Conservation (phyloP, 2,113 vertebrate genomes). For the Hippocampus comes region DNA sequence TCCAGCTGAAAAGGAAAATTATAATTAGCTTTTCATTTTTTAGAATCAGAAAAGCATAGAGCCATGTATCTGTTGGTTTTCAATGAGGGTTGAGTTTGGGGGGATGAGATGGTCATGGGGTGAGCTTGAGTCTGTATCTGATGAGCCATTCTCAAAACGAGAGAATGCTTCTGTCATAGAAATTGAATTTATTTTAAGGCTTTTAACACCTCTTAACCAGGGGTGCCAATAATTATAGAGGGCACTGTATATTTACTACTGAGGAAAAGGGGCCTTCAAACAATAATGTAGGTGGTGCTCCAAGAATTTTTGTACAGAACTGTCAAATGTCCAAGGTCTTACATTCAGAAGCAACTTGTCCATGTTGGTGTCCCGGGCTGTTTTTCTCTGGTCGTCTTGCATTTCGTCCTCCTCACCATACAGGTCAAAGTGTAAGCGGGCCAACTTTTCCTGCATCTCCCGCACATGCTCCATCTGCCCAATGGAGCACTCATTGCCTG, state of each 20-base stretch:
- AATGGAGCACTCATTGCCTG: constrained; percentile 96
- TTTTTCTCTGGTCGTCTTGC: constrained; percentile 86
- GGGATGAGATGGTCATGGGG: too few relatives aligned
- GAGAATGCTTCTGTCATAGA: too few relatives aligned
- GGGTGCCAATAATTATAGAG: too few relatives aligned
- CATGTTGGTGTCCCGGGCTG: constrained; percentile 86
- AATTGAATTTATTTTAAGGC: too few relatives aligned
- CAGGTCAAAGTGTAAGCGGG: constrained; percentile 91
- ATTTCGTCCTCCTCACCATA: constrained; percentile 90
- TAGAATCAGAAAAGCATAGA: too few relatives aligned
- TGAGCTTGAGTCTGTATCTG: too few relatives aligned
- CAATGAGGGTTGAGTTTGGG: too few relatives aligned
- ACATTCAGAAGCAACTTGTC: constrained; percentile 92
- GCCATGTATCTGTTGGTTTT: too few relatives aligned
- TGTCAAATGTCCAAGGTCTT: constrained; percentile 41
- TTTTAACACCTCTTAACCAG: too few relatives aligned
- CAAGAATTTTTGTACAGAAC: not conserved
- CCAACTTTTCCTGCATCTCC: constrained; percentile 97
- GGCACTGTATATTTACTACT: not conserved
- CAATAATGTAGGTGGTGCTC: not conserved
- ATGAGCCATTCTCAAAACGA: too few relatives aligned
- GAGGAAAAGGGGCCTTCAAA: not conserved
- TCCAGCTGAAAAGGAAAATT: constrained; percentile 81
- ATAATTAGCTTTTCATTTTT: constrained; percentile 1
- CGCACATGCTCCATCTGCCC: constrained; percentile 97